phyloP scores from a whole-genome alignment of 2,888 invertebrate species.

The Cheiracanthium punctorium region DNA sequence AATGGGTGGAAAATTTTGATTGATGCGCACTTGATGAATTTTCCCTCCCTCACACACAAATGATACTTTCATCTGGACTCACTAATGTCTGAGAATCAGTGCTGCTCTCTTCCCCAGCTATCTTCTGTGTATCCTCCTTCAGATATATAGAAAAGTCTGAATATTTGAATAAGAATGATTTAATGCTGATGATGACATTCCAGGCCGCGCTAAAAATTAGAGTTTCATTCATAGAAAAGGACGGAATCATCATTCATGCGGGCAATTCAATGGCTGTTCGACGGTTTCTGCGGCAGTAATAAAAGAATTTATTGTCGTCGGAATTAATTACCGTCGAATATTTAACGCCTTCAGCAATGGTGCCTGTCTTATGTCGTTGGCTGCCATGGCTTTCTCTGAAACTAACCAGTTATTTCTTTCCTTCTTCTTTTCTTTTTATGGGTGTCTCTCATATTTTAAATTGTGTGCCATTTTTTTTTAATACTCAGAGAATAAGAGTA shows the following conservation, averaged over 20 bases:
- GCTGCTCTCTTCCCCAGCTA: no score
- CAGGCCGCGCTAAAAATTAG: background rate
- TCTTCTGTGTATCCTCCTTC: background rate
- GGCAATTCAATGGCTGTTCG: background rate
- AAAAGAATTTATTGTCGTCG: background rate
- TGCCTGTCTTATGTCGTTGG: no score
- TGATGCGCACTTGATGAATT: constrained; percentile 55
- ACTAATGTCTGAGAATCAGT: background rate
- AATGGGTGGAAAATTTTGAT: constrained; percentile 54
- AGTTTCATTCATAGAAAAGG: background rate
- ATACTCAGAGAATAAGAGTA: no score
- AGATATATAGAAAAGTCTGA: background rate
- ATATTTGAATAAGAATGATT: constrained; percentile 13
- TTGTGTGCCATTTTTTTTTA: no score
- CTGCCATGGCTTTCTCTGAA: no score
- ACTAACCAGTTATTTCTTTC: no score
- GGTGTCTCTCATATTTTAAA: no score
- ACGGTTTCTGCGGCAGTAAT: no score
- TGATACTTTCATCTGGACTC: constrained; percentile 41
- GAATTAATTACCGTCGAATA: background rate
- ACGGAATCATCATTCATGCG: background rate
- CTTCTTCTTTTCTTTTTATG: no score
- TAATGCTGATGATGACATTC: background rate
- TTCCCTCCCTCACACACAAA: no score
- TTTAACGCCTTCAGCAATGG: no score